A percentile compares a stretch with the other conserved stretches of the same genome.
Conservation (phyloP, 2,113 vertebrate genomes). For the Heterochromis multidens region DNA sequence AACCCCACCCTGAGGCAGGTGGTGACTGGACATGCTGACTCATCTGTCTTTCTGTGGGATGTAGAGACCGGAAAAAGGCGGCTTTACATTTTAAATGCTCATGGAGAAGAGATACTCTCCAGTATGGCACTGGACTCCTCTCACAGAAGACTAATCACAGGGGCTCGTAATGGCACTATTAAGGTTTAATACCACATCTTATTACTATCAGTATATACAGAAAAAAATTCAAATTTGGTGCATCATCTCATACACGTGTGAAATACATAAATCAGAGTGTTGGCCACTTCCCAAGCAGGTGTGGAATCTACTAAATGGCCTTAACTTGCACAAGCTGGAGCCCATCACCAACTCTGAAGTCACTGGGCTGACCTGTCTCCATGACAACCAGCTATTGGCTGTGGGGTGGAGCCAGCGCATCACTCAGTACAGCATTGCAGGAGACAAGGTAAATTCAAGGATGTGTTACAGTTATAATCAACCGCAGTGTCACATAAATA, state of each 20-base stretch:
- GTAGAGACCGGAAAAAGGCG: conserved; percentile 50
- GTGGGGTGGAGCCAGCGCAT: conserved; percentile 72
- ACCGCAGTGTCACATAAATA: neutral
- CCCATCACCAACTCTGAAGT: conserved; percentile 61
- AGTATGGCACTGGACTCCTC: conserved; percentile 59
- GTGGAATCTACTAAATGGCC: conserved; percentile 73
- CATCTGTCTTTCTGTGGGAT: conserved; percentile 65
- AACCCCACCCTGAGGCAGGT: conserved; percentile 59
- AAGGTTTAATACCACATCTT: conserved; percentile 35
- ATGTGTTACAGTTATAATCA: neutral
- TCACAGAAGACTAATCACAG: conserved; percentile 61
- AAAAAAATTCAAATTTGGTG: neutral
- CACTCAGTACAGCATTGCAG: conserved; percentile 57
- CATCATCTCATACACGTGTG: neutral
- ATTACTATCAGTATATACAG: neutral
- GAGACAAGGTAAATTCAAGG: conserved; percentile 53
- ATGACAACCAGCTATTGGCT: conserved; percentile 59
- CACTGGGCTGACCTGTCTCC: conserved; percentile 62
- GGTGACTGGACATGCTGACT: conserved; percentile 53
- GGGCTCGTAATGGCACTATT: conserved; percentile 63
- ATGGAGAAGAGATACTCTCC: conserved; percentile 58
- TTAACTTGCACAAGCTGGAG: conserved; percentile 74
- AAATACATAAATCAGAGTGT: neutral
- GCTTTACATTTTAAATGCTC: conserved; percentile 54
- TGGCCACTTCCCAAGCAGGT: conserved; percentile 48